Evolutionary conservation across 2,797 vertebrate species (phyloP), one percentile per base, ranked within the genome.

Genomic region (Trachops cirrhosus): DNA sequence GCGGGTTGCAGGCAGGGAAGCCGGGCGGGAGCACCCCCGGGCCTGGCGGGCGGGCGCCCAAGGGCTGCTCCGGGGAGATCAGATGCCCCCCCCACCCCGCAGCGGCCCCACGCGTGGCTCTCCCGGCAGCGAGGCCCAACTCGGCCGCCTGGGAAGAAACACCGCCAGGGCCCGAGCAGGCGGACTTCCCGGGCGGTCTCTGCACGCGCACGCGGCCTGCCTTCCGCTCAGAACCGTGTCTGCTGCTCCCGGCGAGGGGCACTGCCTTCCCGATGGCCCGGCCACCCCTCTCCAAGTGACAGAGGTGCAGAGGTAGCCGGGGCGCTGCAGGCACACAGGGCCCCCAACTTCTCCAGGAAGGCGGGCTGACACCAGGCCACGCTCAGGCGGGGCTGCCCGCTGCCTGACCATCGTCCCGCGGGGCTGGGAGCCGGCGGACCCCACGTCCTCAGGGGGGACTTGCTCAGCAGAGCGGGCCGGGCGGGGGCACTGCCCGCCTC

Each of bases 351-450:
- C 64, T 73, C 62, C 0, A 10, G 62, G 46, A 75, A 19, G 16
- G 26, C 12, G 4, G 3, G 12, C 12, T 12, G 1, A 0, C 0
- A 2, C 14, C 67, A 5, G 1, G 16, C 50, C 57, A 16, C 2
- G 5, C 0, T 67, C 16, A 18, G 37, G n/a, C 18, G 6, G 19
- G 2, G 2, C 0, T 0, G 4, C 2, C 52, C 5, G 5, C 34
- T 0, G 52, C 79, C 29, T 59, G 6, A 6, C 37, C 9, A 3
- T 2, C 22, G 3, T 12, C 57, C n/a, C 0, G 6, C 2, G 7
- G 3, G 12, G 34, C 12, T 0, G 0, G 32, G n/a, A 1, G 5
- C 0, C 1, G 57, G 15, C 1, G 6, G 32, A 6, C 18, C 3
- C 1, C 0, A 19, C 0, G 4, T 24, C 46, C 59, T 34, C 0